Evolutionary conservation across 2,888 invertebrate genomes (phyloP), one percentile per base, ranked within the genome.

Genomic region (Sesia apiformis): DNA sequence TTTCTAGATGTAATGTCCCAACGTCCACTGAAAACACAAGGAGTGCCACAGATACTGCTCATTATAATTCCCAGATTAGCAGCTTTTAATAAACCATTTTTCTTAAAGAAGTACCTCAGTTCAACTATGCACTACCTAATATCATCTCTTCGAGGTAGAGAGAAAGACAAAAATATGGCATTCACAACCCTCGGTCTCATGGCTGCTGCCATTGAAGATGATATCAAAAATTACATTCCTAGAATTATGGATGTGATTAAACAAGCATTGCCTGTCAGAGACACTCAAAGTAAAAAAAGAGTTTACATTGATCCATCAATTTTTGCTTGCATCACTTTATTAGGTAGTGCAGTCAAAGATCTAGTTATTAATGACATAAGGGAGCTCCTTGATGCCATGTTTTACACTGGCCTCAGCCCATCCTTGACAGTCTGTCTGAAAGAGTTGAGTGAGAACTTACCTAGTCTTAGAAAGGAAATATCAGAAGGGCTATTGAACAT

Each of bases 401-500:
- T 98, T 73, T 94, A 95, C 1, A 96, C 97, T 4, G 98, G 98
- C 0, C 90, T 99, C 0, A 96, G 97, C 65, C 94, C 96, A 5
- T 95, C 97, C 0, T 87, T 99, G 56, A 98, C 98, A 0, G 95
- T 97, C 43, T 96, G 98, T 55, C 85, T 99, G 40, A 92, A 96
- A 59, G 98, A 98, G 81, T 87, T 99, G 50, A 97, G 97, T 38
- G 92, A 93, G 60, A 94, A 95, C 73, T 94, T 99, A 51, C 97
- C 98, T 0, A 91, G 93, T 52, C 90, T 99, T 8, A 97, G 96
- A 79, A 91, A 93, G 53, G 95, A 96, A 74, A 98, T 99, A 69
- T 97, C 98, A 52, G 96, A 97, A 72, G 98, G 98, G 0, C 88
- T 99, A 39, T 88, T 98, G 55, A 94, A 96, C 69, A 97, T 98